Percentiles rank a stretch among this genome's conserved stretches.
Conservation (phyloP, 2,113 vertebrate genomes). For the Aspidoscelis tigris region DNA sequence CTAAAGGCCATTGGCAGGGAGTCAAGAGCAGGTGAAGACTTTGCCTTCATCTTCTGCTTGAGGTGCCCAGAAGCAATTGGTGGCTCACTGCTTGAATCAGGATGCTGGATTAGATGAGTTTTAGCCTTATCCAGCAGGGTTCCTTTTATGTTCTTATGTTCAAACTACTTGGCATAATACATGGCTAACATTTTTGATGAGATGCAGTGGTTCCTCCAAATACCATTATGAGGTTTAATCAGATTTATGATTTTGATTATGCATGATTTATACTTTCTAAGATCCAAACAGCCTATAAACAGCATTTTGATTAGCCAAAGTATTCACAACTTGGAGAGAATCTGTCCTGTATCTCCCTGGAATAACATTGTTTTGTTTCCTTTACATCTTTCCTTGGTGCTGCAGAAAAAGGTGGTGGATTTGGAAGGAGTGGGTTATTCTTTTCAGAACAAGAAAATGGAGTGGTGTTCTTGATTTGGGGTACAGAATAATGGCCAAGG, state of each 20-base stretch:
- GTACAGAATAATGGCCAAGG: background rate
- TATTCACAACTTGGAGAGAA: conserved; percentile 42
- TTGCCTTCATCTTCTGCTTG: too few species aligned
- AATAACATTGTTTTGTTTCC: conserved; percentile 47
- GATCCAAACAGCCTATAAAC: conserved; percentile 52
- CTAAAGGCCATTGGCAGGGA: too few species aligned
- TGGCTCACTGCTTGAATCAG: too few species aligned
- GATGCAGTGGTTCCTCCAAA: background rate
- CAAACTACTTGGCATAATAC: too few species aligned
- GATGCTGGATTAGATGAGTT: too few species aligned
- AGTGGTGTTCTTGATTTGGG: background rate
- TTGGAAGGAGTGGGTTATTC: background rate
- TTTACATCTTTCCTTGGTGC: conserved; percentile 19
- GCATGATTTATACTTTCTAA: conserved; percentile 49
- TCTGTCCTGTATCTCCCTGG: conserved; percentile 47
- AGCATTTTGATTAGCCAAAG: conserved; percentile 49
- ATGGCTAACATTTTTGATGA: too few species aligned
- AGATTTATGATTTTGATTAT: conserved; percentile 46
- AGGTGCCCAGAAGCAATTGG: too few species aligned
- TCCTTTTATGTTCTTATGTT: too few species aligned
- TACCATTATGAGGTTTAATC: conserved; percentile 23
- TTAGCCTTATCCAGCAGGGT: too few species aligned
- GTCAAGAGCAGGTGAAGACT: too few species aligned
- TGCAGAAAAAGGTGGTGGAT: background rate
- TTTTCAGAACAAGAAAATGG: conserved; percentile 5